Evolutionary conservation across 2,888 invertebrate species (phyloP).

Genomic region (Athalia rosae): DNA sequence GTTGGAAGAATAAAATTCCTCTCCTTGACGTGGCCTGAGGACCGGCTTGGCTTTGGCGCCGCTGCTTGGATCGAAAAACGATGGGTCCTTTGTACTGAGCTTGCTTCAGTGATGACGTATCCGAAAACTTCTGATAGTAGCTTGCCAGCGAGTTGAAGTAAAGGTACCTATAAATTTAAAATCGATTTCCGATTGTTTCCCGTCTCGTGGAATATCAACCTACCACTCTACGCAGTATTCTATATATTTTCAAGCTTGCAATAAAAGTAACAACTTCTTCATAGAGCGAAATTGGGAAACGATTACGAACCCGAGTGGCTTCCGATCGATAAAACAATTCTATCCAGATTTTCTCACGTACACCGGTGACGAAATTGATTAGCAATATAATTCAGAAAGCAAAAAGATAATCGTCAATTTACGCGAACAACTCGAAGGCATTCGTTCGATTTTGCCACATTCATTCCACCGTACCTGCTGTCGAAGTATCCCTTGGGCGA

Average conservation of each 20-base stretch:
- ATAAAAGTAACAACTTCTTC: not conserved
- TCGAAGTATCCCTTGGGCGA: constrained; percentile 67
- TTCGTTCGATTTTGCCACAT: not conserved
- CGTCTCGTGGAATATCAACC: constrained; percentile 1
- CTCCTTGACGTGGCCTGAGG: constrained; percentile 69
- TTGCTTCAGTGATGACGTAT: constrained; percentile 62
- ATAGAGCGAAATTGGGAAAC: not conserved
- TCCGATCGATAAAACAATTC: not conserved
- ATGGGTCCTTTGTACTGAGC: constrained; percentile 63
- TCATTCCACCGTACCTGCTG: constrained; percentile 58
- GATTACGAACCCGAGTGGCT: not conserved
- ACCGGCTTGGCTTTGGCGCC: constrained; percentile 70
- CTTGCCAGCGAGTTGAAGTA: constrained; percentile 72
- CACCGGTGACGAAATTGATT: not conserved
- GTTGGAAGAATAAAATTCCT: constrained; percentile 72
- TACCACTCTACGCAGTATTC: not conserved
- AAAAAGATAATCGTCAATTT: not conserved
- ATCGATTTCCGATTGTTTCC: constrained; percentile 35
- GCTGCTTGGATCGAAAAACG: constrained; percentile 66
- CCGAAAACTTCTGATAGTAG: constrained; percentile 67
- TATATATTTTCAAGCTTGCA: not conserved
- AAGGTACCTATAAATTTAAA: constrained; percentile 66
- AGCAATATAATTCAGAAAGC: not conserved
- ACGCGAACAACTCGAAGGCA: not conserved
- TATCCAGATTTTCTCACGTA: not conserved